Conservation (phyloP, 2,113 vertebrate species). For the Megaptera novaeangliae region DNA sequence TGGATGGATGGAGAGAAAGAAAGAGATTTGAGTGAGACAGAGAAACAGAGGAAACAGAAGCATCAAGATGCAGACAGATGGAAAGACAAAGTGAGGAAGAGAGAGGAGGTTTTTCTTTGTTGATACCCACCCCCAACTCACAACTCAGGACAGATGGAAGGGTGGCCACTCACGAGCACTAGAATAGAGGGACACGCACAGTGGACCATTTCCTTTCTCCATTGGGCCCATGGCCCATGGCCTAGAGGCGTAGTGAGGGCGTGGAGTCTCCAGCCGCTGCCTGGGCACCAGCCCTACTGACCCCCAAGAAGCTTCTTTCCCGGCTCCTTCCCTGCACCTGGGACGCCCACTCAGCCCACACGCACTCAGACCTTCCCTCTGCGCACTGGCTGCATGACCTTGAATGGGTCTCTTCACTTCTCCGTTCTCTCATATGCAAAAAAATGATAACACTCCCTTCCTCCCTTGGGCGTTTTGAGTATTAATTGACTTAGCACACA, state of each 20-base stretch:
- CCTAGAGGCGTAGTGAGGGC: fast-evolving
- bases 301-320: background rate
- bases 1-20: background rate
- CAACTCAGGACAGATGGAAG: background rate
- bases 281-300: fast-evolving
- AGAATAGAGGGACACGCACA: background rate
- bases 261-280: too few species aligned
- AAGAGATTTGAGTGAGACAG: background rate
- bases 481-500: background rate
- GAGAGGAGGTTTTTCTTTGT: background rate
- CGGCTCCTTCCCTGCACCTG: background rate
- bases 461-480: fast-evolving
- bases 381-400: background rate
- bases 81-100: background rate
- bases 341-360: background rate
- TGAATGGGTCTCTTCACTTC: background rate
- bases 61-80: background rate
- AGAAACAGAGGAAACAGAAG: background rate
- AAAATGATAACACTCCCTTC: background rate
- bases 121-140: background rate
- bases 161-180: background rate
- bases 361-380: background rate
- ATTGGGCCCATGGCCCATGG: fast-evolving
- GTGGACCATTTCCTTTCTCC: background rate
- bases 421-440: background rate